phyloP scores from a whole-genome alignment of 2,113 vertebrate species.

The Sinocyclocheilus grahami region DNA sequence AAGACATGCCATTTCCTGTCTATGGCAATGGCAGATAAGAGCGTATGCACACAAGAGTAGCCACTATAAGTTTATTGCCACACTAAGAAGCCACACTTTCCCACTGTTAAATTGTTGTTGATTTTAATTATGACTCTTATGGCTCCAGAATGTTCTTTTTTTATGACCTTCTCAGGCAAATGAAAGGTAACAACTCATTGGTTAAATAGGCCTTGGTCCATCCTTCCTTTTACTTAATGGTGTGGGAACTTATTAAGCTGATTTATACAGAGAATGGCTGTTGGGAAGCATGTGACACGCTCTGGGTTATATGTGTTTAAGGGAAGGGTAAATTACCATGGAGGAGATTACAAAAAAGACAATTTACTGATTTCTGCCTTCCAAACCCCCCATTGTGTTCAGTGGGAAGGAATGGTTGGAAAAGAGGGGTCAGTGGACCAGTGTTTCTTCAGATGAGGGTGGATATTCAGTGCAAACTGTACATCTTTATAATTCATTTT shows the following conservation, averaged over 20 bases:
- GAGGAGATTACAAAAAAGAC: conserved; percentile 84
- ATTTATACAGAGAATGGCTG: conserved; percentile 88
- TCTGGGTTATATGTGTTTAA: conserved; percentile 84
- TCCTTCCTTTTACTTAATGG: conserved; percentile 89
- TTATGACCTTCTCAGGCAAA: conserved; percentile 84
- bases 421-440: background rate
- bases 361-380: conserved; percentile 70
- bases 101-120: conserved; percentile 81
- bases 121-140: conserved; percentile 87
- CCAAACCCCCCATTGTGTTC: background rate
- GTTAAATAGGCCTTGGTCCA: conserved; percentile 88
- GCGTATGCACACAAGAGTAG: background rate
- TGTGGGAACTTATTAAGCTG: conserved; percentile 88
- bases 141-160: conserved; percentile 87
- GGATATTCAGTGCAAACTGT: background rate
- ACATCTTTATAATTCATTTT: no score
- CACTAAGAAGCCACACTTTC: conserved; percentile 49
- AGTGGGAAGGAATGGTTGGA: background rate
- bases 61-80: conserved; percentile 53
- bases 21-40: conserved; percentile 37
- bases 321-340: conserved; percentile 86
- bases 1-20: conserved; percentile 45
- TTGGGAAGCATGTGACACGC: conserved; percentile 83
- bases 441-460: background rate
- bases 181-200: conserved; percentile 88